These are phyloP conservation scores for Stenchaetothrips biformis DNA, from an alignment of 2,888 invertebrate genomes.

Conservation along the genomic window DNA sequence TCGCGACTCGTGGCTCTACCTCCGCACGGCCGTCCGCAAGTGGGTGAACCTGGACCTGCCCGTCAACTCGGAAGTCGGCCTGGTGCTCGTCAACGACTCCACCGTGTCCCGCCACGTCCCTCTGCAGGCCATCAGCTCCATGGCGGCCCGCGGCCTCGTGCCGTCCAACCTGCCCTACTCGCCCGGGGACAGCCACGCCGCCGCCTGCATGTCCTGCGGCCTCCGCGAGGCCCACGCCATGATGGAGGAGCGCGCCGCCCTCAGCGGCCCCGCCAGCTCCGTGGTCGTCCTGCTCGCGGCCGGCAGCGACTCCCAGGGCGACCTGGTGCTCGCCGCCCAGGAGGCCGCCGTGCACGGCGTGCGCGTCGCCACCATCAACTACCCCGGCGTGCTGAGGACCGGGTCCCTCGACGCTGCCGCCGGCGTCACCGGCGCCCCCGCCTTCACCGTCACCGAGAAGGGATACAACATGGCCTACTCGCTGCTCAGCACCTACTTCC, in stretches of 20 bases:
- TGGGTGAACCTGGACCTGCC: constrained; percentile 55
- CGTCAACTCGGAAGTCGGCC: constrained; percentile 51
- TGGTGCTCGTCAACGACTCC: constrained; percentile 49
- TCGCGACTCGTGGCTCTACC: constrained; percentile 57
- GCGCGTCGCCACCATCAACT: constrained; percentile 53
- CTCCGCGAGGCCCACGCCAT: constrained; percentile 46
- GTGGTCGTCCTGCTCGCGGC: constrained; percentile 54
- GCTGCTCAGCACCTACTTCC: constrained; percentile 52
- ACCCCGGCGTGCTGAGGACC: constrained; percentile 49
- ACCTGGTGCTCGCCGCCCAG: constrained; percentile 42
- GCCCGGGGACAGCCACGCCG: constrained; percentile 49
- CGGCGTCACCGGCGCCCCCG: constrained; percentile 46
- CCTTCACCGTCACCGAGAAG: constrained; percentile 52
- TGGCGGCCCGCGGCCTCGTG: constrained; percentile 46
- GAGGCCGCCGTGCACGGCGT: constrained; percentile 48
- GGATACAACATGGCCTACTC: constrained; percentile 52
- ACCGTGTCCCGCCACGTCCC: constrained; percentile 42
- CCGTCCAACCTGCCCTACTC: constrained; percentile 52
- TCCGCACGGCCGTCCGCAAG: constrained; percentile 55
- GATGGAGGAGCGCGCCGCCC: constrained; percentile 47
- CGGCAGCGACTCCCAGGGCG: constrained; percentile 48
- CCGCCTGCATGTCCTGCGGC: constrained; percentile 51
- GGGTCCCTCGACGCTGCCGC: constrained; percentile 50
- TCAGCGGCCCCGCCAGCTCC: constrained; percentile 51
- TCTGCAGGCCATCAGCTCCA: constrained; percentile 43